Evolutionary conservation across 2,888 invertebrate genomes (phyloP), one percentile per base, ranked within the genome.

Genomic region (Scaptomyza parva): DNA sequence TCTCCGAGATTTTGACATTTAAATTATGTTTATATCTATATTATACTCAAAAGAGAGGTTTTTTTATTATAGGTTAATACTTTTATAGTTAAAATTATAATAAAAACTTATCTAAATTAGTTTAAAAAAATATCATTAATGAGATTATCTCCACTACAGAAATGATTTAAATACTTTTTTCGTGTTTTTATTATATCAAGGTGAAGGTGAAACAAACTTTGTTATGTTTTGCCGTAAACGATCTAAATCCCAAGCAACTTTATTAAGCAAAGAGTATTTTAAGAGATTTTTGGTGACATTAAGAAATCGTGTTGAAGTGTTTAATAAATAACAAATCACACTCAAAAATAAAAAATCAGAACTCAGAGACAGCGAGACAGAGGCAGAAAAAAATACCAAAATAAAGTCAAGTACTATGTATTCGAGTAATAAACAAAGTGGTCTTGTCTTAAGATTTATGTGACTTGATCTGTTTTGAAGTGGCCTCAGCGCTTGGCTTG

Each of bases 271-370:
- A 53, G 55, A 17, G 55, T 51, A 45, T 35, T 35, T 33, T 6
- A 37, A 20, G 1, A 53, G 51, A 64, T 67, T 39, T 59, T 43
- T n/a, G n/a, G 52, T 24, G 47, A 53, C 74, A 64, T 57, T 62
- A 28, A 43, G 61, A 68, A 62, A 39, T 54, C 50, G 51, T 73
- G 76, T 76, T 70, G 51, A 78, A 80, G 80, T 76, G 76, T 80
- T 78, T 79, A 78, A 78, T 80, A 78, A 76, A 78, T 78, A 68
- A 80, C 76, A 79, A 78, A 76, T 76, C 76, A 79, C 72, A 64
- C 66, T 28, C 60, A 63, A 39, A 65, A 37, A 66, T 63, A 63
- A 60, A 43, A 2, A 37, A n/a, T n/a, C n/a, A n/a, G n/a, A n/a
- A n/a, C n/a, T n/a, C 14, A 53, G 39, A 35, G 11, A 35, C 17